A percentile compares a stretch with the other conserved stretches of the same genome.
Evolutionary conservation across 2,797 vertebrate species (phyloP).

Genomic region (Hipposideros larvatus): DNA sequence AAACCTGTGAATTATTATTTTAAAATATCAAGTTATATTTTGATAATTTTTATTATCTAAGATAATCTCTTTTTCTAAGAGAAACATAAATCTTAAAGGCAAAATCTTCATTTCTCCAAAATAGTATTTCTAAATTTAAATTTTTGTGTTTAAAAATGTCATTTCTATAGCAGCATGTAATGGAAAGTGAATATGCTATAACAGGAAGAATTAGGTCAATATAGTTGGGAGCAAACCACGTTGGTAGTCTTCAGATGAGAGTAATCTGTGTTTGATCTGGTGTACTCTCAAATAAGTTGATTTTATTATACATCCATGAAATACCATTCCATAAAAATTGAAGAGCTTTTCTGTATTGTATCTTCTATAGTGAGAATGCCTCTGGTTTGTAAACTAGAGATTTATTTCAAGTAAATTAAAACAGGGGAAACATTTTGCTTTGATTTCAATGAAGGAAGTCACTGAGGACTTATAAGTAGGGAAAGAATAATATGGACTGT

Average conservation of each 20-base stretch:
- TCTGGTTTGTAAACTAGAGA: constrained; percentile 16
- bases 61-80: not conserved
- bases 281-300: not conserved
- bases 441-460: not conserved
- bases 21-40: not conserved
- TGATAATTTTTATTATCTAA: not conserved
- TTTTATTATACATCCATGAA: not conserved
- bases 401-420: not conserved
- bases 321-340: not conserved
- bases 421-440: not conserved
- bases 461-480: not conserved
- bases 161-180: not conserved
- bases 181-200: not conserved
- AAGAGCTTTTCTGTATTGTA: not conserved
- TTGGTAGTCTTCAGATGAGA: not conserved
- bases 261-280: not conserved
- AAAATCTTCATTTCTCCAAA: not conserved
- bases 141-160: not conserved
- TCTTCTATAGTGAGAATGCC: not conserved
- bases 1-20: not conserved
- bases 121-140: not conserved
- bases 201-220: not conserved
- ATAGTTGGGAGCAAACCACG: not conserved
- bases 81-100: not conserved
- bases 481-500: not conserved